Conservation (phyloP, 2,888 invertebrate genomes). For the Eristalinus aeneus region DNA sequence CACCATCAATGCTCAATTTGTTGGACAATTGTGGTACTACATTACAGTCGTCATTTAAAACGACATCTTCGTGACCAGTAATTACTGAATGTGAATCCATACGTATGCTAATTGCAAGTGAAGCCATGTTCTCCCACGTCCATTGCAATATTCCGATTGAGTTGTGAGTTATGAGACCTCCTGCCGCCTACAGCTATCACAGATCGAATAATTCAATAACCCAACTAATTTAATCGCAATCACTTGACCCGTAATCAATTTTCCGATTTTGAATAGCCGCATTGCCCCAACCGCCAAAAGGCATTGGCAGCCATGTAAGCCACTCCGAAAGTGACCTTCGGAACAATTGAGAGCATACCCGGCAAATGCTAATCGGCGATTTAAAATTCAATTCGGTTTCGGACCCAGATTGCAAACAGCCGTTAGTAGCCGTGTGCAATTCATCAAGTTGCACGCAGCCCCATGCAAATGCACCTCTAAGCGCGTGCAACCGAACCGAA, state of each 20-base stretch:
- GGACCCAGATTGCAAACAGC: not conserved
- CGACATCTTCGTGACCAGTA: not conserved
- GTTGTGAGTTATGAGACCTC: not conserved
- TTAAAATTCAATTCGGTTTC: constrained; percentile 47
- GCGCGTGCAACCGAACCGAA: not conserved
- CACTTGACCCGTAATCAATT: constrained; percentile 30
- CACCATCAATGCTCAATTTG: not conserved
- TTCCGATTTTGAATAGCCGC: not conserved
- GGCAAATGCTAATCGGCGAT: constrained; percentile 38
- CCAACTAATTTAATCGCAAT: constrained; percentile 23
- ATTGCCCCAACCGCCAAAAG: not conserved
- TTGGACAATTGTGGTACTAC: not conserved
- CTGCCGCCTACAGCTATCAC: not conserved
- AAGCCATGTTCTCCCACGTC: not conserved
- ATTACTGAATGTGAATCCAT: not conserved
- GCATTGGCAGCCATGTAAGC: not conserved
- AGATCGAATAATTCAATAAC: not conserved
- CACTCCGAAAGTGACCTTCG: constrained; percentile 33
- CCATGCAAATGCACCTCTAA: not conserved
- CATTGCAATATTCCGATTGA: not conserved
- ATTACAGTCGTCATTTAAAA: not conserved
- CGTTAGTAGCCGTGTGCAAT: not conserved
- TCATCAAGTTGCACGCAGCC: constrained; percentile 28
- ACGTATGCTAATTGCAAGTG: not conserved
- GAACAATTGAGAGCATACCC: constrained; percentile 8